phyloP scores from a whole-genome alignment of 2,113 vertebrate species.

The Hiodon tergisus region DNA sequence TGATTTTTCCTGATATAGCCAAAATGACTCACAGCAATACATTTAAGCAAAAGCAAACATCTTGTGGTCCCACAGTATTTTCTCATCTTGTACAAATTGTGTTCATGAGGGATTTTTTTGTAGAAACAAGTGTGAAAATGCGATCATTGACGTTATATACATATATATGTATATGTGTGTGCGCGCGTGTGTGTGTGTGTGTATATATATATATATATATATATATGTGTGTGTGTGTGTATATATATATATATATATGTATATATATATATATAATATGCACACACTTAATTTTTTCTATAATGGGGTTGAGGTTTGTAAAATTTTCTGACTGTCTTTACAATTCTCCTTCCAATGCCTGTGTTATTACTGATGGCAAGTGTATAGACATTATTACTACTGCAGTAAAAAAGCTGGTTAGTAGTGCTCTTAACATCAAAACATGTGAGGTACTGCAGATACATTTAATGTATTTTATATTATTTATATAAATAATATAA shows the following conservation, averaged over 20 bases:
- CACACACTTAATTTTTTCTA: too few species aligned
- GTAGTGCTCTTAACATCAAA: background rate
- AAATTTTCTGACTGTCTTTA: background rate
- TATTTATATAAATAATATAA: too few species aligned
- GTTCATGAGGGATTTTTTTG: constrained; percentile 3
- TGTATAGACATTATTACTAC: background rate
- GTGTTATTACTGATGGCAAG: background rate
- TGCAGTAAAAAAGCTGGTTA: background rate
- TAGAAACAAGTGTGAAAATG: too few species aligned
- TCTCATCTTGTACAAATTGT: constrained; percentile 6
- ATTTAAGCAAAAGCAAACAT: background rate
- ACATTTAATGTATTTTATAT: background rate
- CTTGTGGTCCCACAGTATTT: background rate
- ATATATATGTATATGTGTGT: background rate
- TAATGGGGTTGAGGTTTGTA: too few species aligned
- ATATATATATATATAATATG: too few species aligned
- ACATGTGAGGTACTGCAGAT: background rate
- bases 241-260: too few species aligned
- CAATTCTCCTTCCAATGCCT: background rate
- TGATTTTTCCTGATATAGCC: constrained; percentile 10
- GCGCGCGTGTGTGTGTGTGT: too few species aligned
- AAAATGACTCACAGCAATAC: constrained; percentile 21
- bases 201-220: background rate
- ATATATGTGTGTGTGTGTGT: too few species aligned
- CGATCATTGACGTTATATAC: background rate